These are phyloP conservation scores for Heterocephalus glaber DNA, from an alignment of 2,113 vertebrate species.

Conservation along the genomic window DNA sequence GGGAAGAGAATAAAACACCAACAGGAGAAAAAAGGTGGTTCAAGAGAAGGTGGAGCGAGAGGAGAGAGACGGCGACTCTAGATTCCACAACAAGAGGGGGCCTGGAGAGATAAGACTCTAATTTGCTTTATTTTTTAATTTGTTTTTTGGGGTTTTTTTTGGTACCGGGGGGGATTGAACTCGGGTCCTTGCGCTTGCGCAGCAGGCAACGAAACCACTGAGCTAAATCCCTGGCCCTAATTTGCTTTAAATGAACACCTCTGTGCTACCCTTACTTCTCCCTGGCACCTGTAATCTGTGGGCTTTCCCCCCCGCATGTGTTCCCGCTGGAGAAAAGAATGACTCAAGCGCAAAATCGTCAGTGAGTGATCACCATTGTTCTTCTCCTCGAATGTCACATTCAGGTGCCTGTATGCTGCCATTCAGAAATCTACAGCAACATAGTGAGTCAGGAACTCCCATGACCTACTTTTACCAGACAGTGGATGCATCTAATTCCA, in stretches of 20 bases:
- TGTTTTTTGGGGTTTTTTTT: too few species aligned
- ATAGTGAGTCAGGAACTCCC: conserved; percentile 74
- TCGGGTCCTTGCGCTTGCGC: too few species aligned
- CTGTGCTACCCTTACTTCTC: background rate
- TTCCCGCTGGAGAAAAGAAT: conserved; percentile 57
- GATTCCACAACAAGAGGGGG: background rate
- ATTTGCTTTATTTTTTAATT: too few species aligned
- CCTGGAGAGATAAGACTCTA: background rate
- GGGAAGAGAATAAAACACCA: background rate
- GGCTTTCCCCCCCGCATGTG: background rate
- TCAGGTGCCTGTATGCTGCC: conserved; percentile 57
- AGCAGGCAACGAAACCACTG: too few species aligned
- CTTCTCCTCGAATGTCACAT: conserved; percentile 65
- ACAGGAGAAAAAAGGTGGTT: background rate
- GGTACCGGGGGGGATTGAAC: too few species aligned
- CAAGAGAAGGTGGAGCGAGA: background rate
- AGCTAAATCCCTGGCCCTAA: too few species aligned
- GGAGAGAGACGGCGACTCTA: background rate
- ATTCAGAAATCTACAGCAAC: conserved; percentile 79
- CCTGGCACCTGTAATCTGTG: conserved; percentile 25
- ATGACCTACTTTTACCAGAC: conserved; percentile 70
- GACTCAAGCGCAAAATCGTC: conserved; percentile 54
- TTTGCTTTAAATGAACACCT: background rate
- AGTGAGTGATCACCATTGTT: conserved; percentile 57
- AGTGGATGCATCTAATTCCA: conserved; percentile 63